Evolutionary conservation across 2,113 vertebrate species (phyloP).

Genomic region (Columba livia): DNA sequence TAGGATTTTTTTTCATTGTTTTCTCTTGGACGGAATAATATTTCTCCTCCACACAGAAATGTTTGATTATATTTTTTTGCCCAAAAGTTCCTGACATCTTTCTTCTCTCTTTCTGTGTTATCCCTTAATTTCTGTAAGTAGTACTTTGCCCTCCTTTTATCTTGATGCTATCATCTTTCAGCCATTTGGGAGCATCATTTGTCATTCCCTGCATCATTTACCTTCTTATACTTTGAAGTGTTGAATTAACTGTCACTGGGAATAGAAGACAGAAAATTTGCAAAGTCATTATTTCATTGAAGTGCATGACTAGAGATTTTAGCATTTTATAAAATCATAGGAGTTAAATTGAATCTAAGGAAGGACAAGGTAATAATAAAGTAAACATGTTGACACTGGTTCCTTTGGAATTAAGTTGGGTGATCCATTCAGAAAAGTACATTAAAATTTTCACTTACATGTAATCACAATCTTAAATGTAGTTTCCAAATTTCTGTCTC

Average conservation of each 20-base stretch:
- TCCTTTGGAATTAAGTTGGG: not conserved
- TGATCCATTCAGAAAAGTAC: not conserved
- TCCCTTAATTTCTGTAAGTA: conserved; percentile 37
- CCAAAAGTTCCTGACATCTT: conserved; percentile 45
- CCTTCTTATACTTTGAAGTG: conserved; percentile 81
- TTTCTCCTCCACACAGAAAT: conserved; percentile 5
- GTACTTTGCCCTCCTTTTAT: conserved; percentile 50
- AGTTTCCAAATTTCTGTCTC: not conserved
- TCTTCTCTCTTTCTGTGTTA: conserved; percentile 59
- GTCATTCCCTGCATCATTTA: conserved; percentile 84
- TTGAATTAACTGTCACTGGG: conserved; percentile 84
- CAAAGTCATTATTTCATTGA: conserved; percentile 28
- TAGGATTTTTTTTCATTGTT: not conserved
- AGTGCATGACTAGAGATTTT: conserved; percentile 46
- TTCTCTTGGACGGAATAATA: not conserved
- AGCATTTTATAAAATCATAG: conserved; percentile 12
- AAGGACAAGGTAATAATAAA: conserved; percentile 12
- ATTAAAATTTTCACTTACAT: not conserved
- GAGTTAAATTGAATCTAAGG: not conserved
- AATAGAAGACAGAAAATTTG: conserved; percentile 65
- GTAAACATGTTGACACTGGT: not conserved
- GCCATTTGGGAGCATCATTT: conserved; percentile 79
- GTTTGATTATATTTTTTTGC: conserved; percentile 32
- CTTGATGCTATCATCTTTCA: conserved; percentile 80
- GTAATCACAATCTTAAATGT: not conserved